Base-by-base conservation (phyloP, 2,113 vertebrate genomes). In the Antechinus flavipes region DNA sequence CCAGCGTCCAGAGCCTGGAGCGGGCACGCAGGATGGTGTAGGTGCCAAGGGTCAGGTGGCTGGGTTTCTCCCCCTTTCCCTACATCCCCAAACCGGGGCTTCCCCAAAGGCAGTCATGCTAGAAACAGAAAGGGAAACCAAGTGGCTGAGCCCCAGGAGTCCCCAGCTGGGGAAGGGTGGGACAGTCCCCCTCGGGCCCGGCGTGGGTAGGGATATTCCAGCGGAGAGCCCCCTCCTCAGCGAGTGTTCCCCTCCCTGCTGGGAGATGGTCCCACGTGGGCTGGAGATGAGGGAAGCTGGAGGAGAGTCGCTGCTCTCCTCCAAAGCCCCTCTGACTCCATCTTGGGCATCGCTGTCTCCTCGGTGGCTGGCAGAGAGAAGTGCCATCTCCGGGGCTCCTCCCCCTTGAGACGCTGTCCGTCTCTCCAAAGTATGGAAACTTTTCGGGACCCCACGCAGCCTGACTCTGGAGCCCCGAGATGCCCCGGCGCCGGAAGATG, bases 101-200 rank as follows among this genome's bases (percentile, higher is more conserved):
- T 97, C 96, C 96, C 96, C 94, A 55, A 91, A 25, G 2, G 3
- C 2, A 76, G n/a, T 24, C 52, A 30, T 12, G 94, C 93, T 42
- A 95, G 93, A 97, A 97, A 96, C 54, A 95, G 96, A 98, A 98
- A 98, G 96, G 95, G 97, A 98, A 98, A 97, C 95, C 96, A 42
- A 61, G 46, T 12, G 2, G 76, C 50, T 8, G 94, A 92, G 93
- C 91, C 95, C 95, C 91, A 68, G 52, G 19, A 90, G 94, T 24
- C 54, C 68, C 93, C 68, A 42, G 68, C 55, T 27, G 25, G 30
- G 91, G 56, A 95, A 89, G 76, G 89, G 49, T 42, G 90, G 93
- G 93, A 96, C 92, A 94, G 90, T 68, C 91, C 91, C 94, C 89
- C 56, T 11, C 2, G 47, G 54, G 68, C 58, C 53, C 68, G 68